phyloP scores from a whole-genome alignment of 2,888 invertebrate species.

The Protonemura montana region DNA sequence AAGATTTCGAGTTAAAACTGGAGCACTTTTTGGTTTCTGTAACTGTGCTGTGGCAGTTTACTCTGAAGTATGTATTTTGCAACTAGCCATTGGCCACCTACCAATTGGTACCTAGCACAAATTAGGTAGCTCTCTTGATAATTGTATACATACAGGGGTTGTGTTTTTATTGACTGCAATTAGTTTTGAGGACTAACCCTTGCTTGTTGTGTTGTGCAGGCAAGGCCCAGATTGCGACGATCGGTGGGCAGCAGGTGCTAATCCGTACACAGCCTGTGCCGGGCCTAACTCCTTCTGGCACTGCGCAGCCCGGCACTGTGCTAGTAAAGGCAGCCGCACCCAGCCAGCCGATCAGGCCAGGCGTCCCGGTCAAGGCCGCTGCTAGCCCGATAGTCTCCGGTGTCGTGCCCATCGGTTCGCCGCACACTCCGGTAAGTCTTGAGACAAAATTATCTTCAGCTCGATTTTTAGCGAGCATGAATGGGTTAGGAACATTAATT shows the following conservation, averaged over 20 bases:
- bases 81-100: too few species aligned
- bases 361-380: not conserved
- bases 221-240: conserved; percentile 82
- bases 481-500: too few species aligned
- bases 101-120: too few species aligned
- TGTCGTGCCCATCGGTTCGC: not conserved
- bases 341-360: not conserved
- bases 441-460: not conserved
- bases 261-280: conserved; percentile 69
- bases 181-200: too few species aligned
- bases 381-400: not conserved
- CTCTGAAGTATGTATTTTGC: too few species aligned
- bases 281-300: not conserved
- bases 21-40: too few species aligned
- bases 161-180: too few species aligned
- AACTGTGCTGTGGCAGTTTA: too few species aligned
- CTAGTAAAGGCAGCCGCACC: conserved; percentile 48
- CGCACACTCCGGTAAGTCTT: not conserved
- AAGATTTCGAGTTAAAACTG: too few species aligned
- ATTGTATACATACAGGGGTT: too few species aligned
- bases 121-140: too few species aligned
- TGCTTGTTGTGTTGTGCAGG: conserved; percentile 1
- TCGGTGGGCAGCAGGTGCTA: conserved; percentile 85
- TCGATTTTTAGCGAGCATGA: too few species aligned
- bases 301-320: conserved; percentile 41